These are phyloP conservation scores for Eriocheir sinensis DNA, from an alignment of 1,140 invertebrate genomes.

Conservation along the genomic window DNA sequence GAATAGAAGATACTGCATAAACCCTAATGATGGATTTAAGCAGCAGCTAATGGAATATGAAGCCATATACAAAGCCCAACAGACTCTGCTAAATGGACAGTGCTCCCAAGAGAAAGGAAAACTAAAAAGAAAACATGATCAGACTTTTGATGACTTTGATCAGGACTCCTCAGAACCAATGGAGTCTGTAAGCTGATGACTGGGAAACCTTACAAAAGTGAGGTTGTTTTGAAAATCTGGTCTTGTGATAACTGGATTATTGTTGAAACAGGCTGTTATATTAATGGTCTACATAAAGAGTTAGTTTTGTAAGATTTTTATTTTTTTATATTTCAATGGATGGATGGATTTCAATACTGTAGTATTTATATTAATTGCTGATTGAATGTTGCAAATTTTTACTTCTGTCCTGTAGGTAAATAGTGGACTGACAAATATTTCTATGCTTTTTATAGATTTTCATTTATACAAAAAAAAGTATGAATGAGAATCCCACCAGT, in stretches of 20 bases:
- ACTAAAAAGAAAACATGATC: constrained; percentile 72
- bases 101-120: constrained; percentile 71
- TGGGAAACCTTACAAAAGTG: not conserved
- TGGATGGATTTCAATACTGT: constrained; percentile 54
- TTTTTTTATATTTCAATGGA: constrained; percentile 51
- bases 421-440: constrained; percentile 27
- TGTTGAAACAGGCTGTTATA: constrained; percentile 42
- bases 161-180: constrained; percentile 70
- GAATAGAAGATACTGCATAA: constrained; percentile 72
- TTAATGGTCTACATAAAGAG: constrained; percentile 51
- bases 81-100: constrained; percentile 68
- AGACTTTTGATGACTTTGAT: constrained; percentile 63
- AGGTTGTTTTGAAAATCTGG: constrained; percentile 31
- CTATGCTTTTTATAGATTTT: constrained; percentile 15
- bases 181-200: constrained; percentile 67
- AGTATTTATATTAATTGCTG: constrained; percentile 46
- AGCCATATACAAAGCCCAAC: constrained; percentile 72
- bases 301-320: constrained; percentile 53
- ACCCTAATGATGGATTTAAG: constrained; percentile 73
- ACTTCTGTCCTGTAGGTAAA: not conserved
- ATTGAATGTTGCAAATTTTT: constrained; percentile 14
- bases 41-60: constrained; percentile 72
- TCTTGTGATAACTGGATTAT: constrained; percentile 60
- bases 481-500: not conserved
- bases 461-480: constrained; percentile 30